Evolutionary conservation across 2,797 vertebrate genomes (phyloP).

Genomic region (Phaenicophaeus curvirostris): DNA sequence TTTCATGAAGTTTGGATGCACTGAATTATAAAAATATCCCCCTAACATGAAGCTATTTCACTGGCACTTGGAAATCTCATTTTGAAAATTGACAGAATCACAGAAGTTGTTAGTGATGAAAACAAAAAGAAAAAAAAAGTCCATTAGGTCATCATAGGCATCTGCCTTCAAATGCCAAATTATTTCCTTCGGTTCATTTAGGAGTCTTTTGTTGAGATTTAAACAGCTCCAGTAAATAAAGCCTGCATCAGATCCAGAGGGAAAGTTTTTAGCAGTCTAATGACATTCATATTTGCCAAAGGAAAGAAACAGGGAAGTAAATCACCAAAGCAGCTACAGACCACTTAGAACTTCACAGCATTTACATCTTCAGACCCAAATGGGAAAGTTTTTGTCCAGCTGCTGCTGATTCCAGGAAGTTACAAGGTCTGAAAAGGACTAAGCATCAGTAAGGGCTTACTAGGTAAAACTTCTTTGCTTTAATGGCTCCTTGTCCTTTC

Average conservation of each 20-base stretch:
- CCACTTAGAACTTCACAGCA: background rate
- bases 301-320: slow-evolving; percentile 10
- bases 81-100: slow-evolving; percentile 29
- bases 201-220: background rate
- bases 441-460: background rate
- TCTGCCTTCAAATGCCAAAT: slow-evolving; percentile 23
- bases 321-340: background rate
- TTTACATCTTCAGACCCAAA: background rate
- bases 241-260: background rate
- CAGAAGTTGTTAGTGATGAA: slow-evolving; percentile 3
- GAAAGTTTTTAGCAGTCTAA: background rate
- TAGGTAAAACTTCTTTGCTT: background rate
- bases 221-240: background rate
- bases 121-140: background rate
- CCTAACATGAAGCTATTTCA: slow-evolving; percentile 48
- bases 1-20: slow-evolving; percentile 65
- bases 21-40: slow-evolving; percentile 54
- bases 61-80: slow-evolving; percentile 34
- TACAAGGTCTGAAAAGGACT: background rate
- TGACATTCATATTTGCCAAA: slow-evolving; percentile 15
- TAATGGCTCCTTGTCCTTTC: background rate
- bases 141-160: background rate
- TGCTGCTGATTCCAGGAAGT: background rate
- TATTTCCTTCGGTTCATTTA: background rate
- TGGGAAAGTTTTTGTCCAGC: background rate